Evolutionary conservation across 2,113 vertebrate species (phyloP).

Genomic region (Proterorhinus semilunaris): DNA sequence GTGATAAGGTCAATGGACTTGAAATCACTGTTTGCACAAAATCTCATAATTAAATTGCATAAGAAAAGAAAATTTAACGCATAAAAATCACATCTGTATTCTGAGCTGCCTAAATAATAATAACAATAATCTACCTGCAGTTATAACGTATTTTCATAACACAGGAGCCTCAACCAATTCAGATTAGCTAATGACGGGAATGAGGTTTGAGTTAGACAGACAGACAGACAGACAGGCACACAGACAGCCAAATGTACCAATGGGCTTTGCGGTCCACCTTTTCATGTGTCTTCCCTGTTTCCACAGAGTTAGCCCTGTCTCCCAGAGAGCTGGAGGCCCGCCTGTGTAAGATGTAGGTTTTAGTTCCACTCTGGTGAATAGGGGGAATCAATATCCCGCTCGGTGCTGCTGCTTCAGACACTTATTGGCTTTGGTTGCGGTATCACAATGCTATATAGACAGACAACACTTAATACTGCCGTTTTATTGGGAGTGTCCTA

Average conservation of each 20-base stretch:
- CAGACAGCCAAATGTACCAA: slow-evolving; percentile 47
- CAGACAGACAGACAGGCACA: slow-evolving; percentile 16
- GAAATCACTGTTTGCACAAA: slow-evolving; percentile 39
- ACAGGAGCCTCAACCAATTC: background rate
- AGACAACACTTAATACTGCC: slow-evolving; percentile 66
- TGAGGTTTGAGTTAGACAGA: slow-evolving; percentile 7
- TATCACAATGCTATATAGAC: slow-evolving; percentile 70
- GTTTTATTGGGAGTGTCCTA: slow-evolving; percentile 43
- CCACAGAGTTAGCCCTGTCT: slow-evolving; percentile 31
- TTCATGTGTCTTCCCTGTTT: slow-evolving; percentile 13
- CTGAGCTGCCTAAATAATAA: too few relatives aligned
- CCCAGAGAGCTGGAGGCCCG: slow-evolving; percentile 51
- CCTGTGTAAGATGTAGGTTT: slow-evolving; percentile 72
- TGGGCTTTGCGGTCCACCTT: slow-evolving; percentile 41
- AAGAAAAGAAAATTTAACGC: slow-evolving; percentile 17
- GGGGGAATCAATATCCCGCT: slow-evolving; percentile 68
- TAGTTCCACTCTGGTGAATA: slow-evolving; percentile 75
- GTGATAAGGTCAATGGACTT: slow-evolving; percentile 65
- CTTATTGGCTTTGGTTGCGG: slow-evolving; percentile 70
- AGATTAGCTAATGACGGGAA: background rate
- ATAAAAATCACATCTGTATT: too few relatives aligned
- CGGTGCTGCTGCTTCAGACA: slow-evolving; percentile 65
- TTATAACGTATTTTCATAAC: too few relatives aligned
- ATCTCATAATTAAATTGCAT: slow-evolving; percentile 15
- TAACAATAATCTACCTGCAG: too few relatives aligned